phyloP scores from a whole-genome alignment of 2,113 vertebrate species.

The Grallaria varia region DNA sequence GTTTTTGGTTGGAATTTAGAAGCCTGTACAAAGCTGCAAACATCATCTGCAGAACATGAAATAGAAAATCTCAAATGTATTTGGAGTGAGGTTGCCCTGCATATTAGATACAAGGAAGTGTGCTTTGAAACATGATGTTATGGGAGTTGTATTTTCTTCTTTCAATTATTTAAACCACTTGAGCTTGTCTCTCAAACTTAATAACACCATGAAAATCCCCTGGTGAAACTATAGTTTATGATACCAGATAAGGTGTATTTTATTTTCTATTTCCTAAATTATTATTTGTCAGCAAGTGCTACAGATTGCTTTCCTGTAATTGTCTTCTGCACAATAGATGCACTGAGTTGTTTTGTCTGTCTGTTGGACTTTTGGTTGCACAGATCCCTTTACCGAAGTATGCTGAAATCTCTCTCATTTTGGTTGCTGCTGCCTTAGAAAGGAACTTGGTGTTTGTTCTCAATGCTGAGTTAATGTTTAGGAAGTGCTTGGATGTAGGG shows the following conservation, averaged over 20 bases:
- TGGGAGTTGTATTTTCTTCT: constrained; percentile 19
- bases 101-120: neutral
- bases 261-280: constrained; percentile 43
- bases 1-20: constrained; percentile 20
- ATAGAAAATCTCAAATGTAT: constrained; percentile 27
- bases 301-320: constrained; percentile 33
- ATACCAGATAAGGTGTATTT: constrained; percentile 10
- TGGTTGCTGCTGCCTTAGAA: neutral
- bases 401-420: neutral
- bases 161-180: constrained; percentile 58
- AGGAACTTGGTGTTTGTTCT: neutral
- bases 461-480: neutral
- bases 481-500: neutral
- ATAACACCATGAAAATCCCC: neutral
- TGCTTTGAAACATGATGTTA: neutral
- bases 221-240: constrained; percentile 7
- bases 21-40: neutral
- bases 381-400: neutral
- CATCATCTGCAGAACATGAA: neutral
- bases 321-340: neutral
- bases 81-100: neutral
- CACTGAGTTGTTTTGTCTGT: neutral
- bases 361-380: neutral
- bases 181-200: constrained; percentile 53
- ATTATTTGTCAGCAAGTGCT: constrained; percentile 39